These are phyloP conservation scores for Prionace glauca DNA, from an alignment of 2,797 vertebrate species.

Conservation along the genomic window DNA sequence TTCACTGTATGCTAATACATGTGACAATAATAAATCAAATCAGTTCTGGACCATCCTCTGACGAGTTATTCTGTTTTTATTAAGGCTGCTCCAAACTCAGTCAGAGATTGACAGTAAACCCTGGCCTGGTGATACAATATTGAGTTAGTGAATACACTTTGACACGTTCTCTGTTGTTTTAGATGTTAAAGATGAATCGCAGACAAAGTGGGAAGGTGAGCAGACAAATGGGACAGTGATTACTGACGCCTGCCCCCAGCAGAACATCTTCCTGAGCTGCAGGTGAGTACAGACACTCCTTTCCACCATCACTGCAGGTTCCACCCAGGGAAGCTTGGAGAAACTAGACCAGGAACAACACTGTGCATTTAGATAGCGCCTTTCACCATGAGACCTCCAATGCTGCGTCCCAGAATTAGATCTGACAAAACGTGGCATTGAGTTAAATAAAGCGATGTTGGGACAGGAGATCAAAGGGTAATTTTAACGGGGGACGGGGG, in stretches of 20 bases:
- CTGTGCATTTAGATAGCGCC: not conserved
- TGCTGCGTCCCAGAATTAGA: not conserved
- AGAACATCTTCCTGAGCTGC: constrained; percentile 42
- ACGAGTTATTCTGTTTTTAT: too few species aligned
- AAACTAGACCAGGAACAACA: too few species aligned
- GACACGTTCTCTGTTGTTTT: not conserved
- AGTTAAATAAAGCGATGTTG: not conserved
- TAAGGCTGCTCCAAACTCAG: not conserved
- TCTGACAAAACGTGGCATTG: not conserved
- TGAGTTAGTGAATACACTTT: too few species aligned
- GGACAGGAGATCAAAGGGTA: not conserved
- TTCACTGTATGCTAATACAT: too few species aligned
- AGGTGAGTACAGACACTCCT: constrained; percentile 33
- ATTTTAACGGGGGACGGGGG: not conserved
- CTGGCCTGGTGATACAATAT: not conserved
- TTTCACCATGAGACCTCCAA: too few species aligned
- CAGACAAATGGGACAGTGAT: constrained; percentile 35
- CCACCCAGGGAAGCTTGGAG: not conserved
- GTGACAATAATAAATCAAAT: too few species aligned
- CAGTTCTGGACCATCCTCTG: too few species aligned
- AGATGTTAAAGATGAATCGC: not conserved
- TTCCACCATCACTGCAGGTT: not conserved
- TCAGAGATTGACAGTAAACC: not conserved
- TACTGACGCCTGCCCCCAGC: constrained; percentile 39
- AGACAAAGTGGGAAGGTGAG: not conserved